A percentile compares a stretch with the other conserved stretches of the same genome.
phyloP scores from a whole-genome alignment of 2,113 vertebrate species.

The Heptranchias perlo region DNA sequence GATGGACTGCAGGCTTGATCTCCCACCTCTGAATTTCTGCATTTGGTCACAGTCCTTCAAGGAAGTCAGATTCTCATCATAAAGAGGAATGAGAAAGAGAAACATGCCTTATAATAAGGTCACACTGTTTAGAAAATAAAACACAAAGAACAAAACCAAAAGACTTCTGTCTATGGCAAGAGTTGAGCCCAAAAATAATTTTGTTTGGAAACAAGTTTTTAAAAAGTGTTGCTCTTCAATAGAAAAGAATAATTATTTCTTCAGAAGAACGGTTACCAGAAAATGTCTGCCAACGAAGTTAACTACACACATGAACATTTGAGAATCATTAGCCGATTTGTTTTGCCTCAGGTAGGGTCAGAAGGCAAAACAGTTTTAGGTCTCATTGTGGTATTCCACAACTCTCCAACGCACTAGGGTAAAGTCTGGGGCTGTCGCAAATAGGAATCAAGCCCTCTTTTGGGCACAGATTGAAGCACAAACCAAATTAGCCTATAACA shows the following conservation, averaged over 20 bases:
- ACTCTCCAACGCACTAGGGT: neutral
- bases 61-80: neutral
- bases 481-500: neutral
- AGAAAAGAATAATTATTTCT: neutral
- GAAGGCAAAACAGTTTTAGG: neutral
- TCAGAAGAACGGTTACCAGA: neutral
- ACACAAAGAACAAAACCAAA: neutral
- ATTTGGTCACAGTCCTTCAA: too few relatives aligned
- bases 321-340: neutral
- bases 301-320: neutral
- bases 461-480: neutral
- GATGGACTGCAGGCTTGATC: too few relatives aligned
- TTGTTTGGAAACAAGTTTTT: neutral
- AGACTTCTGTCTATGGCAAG: neutral
- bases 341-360: neutral
- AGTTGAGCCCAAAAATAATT: neutral
- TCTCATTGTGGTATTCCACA: neutral
- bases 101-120: neutral
- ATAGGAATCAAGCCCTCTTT: neutral
- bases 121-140: neutral
- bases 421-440: neutral
- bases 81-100: neutral
- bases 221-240: neutral
- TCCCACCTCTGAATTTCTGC: too few relatives aligned
- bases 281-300: neutral